Evolutionary conservation across 2,888 invertebrate species (phyloP).

Genomic region (Lochmaea crataegi): DNA sequence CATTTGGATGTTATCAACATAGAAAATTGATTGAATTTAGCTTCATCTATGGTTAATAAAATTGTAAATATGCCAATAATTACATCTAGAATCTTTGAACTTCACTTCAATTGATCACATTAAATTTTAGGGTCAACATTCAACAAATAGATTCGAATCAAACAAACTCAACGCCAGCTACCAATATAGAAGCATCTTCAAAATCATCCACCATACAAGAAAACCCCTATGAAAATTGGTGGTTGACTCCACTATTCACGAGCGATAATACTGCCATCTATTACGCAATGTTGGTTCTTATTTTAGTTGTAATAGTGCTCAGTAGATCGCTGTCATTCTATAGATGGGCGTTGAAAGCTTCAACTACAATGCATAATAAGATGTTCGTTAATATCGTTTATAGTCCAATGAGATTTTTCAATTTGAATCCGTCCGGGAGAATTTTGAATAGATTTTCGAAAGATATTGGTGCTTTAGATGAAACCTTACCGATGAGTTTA

Average conservation of each 20-base stretch:
- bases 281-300: constrained; percentile 24
- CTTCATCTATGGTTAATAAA: no score
- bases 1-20: no score
- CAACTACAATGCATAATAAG: constrained; percentile 69
- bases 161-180: background rate
- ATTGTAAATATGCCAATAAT: no score
- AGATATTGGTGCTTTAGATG: constrained; percentile 74
- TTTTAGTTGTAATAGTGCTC: constrained; percentile 57
- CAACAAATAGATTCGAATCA: constrained; percentile 21
- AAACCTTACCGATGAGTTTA: constrained; percentile 66
- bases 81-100: no score
- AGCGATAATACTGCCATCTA: constrained; percentile 25
- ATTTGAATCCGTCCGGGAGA: constrained; percentile 73
- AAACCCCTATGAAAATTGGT: constrained; percentile 26
- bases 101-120: background rate
- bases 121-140: constrained; percentile 34
- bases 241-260: constrained; percentile 25
- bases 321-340: constrained; percentile 68
- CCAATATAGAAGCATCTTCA: background rate
- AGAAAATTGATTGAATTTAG: no score
- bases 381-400: constrained; percentile 71
- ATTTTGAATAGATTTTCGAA: constrained; percentile 80
- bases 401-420: constrained; percentile 77
- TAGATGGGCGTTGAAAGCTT: constrained; percentile 67
- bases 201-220: background rate